These are phyloP conservation scores for Trichacis sp. DNA, from an alignment of 2,888 invertebrate genomes.

Conservation along the genomic window DNA sequence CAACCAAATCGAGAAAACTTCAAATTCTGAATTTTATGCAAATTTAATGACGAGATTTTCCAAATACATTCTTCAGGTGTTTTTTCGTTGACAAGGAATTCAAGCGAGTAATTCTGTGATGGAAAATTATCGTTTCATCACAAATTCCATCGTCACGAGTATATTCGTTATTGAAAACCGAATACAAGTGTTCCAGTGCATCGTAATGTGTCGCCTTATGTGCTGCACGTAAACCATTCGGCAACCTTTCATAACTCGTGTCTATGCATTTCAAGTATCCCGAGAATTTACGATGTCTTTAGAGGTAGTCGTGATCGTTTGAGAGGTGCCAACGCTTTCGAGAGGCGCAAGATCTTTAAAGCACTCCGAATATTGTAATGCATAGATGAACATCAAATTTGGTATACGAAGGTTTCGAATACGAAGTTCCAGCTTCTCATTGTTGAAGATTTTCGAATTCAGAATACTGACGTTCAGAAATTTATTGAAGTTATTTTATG, in stretches of 20 bases:
- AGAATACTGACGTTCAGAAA: too few species aligned
- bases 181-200: slow-evolving; percentile 18
- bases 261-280: slow-evolving; percentile 43
- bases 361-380: slow-evolving; percentile 22
- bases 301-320: slow-evolving; percentile 41
- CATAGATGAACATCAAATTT: slow-evolving; percentile 27
- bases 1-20: too few species aligned
- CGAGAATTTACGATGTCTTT: slow-evolving; percentile 43
- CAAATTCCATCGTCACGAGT: slow-evolving; percentile 20
- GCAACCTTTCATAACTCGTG: slow-evolving; percentile 41
- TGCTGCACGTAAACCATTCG: slow-evolving; percentile 42
- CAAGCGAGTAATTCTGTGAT: not conserved
- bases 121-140: slow-evolving; percentile 21
- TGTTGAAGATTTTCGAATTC: too few species aligned
- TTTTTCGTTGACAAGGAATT: not conserved
- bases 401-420: slow-evolving; percentile 15
- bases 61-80: not conserved
- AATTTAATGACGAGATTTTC: not conserved
- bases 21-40: too few species aligned
- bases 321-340: slow-evolving; percentile 40
- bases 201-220: slow-evolving; percentile 40
- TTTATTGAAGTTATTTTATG: too few species aligned
- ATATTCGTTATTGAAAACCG: slow-evolving; percentile 30
- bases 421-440: too few species aligned
- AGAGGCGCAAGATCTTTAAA: slow-evolving; percentile 34